Conservation (phyloP, 2,113 vertebrate genomes). For the Grallaria varia region DNA sequence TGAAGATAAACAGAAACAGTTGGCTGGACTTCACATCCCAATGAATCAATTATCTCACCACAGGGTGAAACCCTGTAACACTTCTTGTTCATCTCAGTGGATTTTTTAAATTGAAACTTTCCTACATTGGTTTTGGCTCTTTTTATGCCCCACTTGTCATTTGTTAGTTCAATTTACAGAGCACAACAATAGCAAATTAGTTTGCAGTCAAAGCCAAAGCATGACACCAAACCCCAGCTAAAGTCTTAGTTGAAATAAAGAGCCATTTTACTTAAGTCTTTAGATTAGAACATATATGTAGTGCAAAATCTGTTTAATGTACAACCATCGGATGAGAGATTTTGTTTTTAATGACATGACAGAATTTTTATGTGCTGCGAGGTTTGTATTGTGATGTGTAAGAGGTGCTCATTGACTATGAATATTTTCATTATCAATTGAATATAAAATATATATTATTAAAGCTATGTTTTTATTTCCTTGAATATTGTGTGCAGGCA, state of each 20-base stretch:
- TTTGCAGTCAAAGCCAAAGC: not conserved
- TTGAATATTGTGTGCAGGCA: not conserved
- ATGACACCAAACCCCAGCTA: not conserved
- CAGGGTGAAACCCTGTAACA: not conserved
- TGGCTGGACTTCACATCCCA: not conserved
- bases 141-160: not conserved
- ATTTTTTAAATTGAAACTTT: constrained; percentile 6
- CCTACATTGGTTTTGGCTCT: not conserved
- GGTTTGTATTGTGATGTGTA: not conserved
- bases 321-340: not conserved
- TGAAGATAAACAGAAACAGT: not conserved
- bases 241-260: not conserved
- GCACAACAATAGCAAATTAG: not conserved
- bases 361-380: not conserved
- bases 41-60: not conserved
- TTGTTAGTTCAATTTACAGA: constrained; percentile 16
- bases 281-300: not conserved
- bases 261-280: not conserved
- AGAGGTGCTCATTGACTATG: not conserved
- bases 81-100: not conserved
- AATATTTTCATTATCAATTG: not conserved
- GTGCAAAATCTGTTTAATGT: not conserved
- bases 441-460: not conserved
- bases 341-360: not conserved
- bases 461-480: not conserved